Base-by-base conservation (phyloP, 2,888 invertebrate genomes). In the Folsomia manolachei region DNA sequence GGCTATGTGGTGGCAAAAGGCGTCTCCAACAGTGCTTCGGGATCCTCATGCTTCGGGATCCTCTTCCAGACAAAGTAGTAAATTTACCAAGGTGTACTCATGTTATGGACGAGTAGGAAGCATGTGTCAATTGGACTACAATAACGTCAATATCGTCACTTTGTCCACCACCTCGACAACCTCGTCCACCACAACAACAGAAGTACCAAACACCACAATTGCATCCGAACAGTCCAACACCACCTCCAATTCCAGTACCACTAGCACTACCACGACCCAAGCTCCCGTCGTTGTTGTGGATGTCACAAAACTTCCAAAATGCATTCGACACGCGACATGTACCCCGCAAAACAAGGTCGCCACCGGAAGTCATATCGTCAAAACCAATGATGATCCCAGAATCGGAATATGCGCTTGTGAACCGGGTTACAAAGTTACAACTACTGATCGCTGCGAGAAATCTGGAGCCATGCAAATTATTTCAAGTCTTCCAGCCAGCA, bases 71-170 rank as follows among this genome's bases (percentile, higher is more conserved):
- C 14, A 63, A 11, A 11, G 39, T 9, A 71, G 27, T 7, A 62
- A 51, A 21, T 27, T 27, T 18, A 68, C 63, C 19, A 72, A 69
- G 52, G 69, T 51, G 0, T 69, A 60, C 61, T 62, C 69, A 1
- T 72, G 72, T 51, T 72, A 72, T n/a, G 64, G 60, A 21, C 53
- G 69, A 19, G 72, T 69, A n/a, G 53, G 64, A 27, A 69, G 60
- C n/a, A 25, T 56, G 25, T 72, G 72, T 51, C 56, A 39, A 56
- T 52, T 72, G 26, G 68, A 72, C 4, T 39, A 51, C 1, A 71
- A 71, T 27, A 60, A 68, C 27, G 61, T 69, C 21, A 61, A 53
- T 25, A 63, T 68, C 23, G 53, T 63, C 1, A 27, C 71, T 2
- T 25, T 63, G 11, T 56, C 68, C 21, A 26, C 65, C 1, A 61